A percentile compares a stretch with the other conserved stretches of the same genome.
These are phyloP conservation scores for Pogonocichla stellata DNA, from an alignment of 2,113 vertebrate species.

Conservation along the genomic window DNA sequence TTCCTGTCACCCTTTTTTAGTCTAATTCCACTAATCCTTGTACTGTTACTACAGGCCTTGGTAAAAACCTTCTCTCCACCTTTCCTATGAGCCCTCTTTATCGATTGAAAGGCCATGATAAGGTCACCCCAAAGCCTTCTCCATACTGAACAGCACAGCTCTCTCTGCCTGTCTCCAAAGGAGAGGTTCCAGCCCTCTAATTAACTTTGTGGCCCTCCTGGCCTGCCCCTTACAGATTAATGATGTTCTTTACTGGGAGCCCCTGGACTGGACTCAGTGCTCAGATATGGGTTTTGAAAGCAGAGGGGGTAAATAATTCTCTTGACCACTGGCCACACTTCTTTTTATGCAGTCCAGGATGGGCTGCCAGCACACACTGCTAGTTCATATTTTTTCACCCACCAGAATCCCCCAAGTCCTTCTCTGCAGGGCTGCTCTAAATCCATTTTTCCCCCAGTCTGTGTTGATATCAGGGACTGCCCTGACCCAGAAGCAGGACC, in stretches of 20 bases:
- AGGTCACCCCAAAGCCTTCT: fast-evolving
- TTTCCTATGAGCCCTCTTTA: background rate
- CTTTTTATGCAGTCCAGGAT: background rate
- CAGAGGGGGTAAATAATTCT: background rate
- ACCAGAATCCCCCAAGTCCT: background rate
- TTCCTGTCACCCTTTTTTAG: background rate
- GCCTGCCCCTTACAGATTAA: background rate
- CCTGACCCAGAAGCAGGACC: background rate
- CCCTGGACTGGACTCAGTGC: background rate
- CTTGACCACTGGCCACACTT: fast-evolving
- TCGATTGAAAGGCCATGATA: fast-evolving
- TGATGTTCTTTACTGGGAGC: background rate
- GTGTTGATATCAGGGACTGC: background rate
- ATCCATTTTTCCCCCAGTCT: background rate
- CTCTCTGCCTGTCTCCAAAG: background rate
- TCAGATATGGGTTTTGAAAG: background rate
- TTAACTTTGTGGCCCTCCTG: background rate
- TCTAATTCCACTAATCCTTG: fast-evolving
- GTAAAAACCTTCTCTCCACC: background rate
- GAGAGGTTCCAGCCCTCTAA: background rate
- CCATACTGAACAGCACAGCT: fast-evolving
- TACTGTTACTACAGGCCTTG: background rate
- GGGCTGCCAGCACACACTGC: background rate
- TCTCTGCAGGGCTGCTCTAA: background rate
- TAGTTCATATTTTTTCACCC: background rate